Percentiles rank a stretch among this genome's conserved stretches.
These are phyloP conservation scores for Ethmia dodecea DNA, from an alignment of 2,888 invertebrate species.

Conservation along the genomic window DNA sequence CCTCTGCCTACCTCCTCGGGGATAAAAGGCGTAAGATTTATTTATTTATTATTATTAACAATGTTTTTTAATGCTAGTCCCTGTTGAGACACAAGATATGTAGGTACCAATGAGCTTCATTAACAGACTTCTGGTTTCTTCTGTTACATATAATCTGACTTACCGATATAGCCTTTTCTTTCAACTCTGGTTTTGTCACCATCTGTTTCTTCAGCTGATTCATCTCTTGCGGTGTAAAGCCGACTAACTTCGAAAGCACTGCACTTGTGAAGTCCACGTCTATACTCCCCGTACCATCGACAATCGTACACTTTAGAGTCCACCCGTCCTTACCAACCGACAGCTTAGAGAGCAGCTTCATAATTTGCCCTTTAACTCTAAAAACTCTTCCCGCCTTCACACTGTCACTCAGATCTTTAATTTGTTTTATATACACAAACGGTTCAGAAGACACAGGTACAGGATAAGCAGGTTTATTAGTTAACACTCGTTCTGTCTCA, in stretches of 20 bases:
- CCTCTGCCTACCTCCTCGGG: no score
- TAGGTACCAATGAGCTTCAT: no score
- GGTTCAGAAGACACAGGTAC: slow-evolving; percentile 41
- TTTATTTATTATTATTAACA: neutral
- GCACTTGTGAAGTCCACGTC: slow-evolving; percentile 76
- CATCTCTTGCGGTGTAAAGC: slow-evolving; percentile 65
- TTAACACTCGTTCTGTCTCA: no score
- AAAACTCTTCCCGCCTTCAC: slow-evolving; percentile 59
- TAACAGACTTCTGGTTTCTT: no score
- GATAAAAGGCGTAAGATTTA: no score
- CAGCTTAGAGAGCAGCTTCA: slow-evolving; percentile 73
- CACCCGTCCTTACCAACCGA: slow-evolving; percentile 70
- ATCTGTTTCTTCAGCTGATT: slow-evolving; percentile 56
- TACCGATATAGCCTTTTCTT: slow-evolving; percentile 48
- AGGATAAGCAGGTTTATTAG: slow-evolving; percentile 21
- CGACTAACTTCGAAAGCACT: slow-evolving; percentile 71
- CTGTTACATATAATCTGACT: no score
- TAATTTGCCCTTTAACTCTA: slow-evolving; percentile 76
- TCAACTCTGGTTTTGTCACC: slow-evolving; percentile 45
- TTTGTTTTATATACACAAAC: slow-evolving; percentile 64
- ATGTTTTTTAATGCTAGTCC: no score
- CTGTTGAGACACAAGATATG: no score
- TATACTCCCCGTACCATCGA: slow-evolving; percentile 75
- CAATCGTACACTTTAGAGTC: slow-evolving; percentile 75
- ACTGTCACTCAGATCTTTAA: slow-evolving; percentile 42